phyloP scores from a whole-genome alignment of 2,888 invertebrate species.

The Dendrolimus houi region DNA sequence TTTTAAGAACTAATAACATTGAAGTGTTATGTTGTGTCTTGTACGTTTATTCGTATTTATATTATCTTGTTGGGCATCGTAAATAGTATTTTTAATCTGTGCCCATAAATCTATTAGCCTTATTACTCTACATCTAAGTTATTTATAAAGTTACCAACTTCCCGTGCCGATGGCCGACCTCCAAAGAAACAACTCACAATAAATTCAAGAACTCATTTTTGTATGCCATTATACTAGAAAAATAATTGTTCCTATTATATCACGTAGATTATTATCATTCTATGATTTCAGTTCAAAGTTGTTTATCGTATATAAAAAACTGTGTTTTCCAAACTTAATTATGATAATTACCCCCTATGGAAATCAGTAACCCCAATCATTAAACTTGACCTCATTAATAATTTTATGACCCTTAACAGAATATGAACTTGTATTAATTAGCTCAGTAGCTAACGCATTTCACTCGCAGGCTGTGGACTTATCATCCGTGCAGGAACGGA shows the following conservation, averaged over 20 bases:
- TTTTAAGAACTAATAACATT: neutral
- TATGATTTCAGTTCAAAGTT: neutral
- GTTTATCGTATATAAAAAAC: neutral
- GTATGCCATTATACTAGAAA: neutral
- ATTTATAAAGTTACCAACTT: conserved; percentile 33
- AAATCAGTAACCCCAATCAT: conserved; percentile 2
- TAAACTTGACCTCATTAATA: conserved; percentile 1
- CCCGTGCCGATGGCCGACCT: conserved; percentile 42
- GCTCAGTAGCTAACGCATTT: no score
- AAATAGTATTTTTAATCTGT: conserved; percentile 37
- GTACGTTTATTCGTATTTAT: neutral
- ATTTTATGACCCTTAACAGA: neutral
- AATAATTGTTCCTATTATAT: conserved; percentile 12
- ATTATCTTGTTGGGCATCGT: conserved; percentile 25
- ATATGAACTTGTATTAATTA: neutral
- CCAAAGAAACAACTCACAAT: conserved; percentile 29
- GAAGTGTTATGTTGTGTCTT: neutral
- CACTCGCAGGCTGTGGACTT: no score
- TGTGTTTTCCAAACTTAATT: neutral
- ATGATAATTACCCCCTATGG: neutral
- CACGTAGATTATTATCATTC: neutral
- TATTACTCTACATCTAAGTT: conserved; percentile 17
- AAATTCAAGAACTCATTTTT: conserved; percentile 14
- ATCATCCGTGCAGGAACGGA: no score
- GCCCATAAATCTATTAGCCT: conserved; percentile 24